Evolutionary conservation across 2,888 invertebrate genomes (phyloP).

Genomic region (Terebella lapidaria): DNA sequence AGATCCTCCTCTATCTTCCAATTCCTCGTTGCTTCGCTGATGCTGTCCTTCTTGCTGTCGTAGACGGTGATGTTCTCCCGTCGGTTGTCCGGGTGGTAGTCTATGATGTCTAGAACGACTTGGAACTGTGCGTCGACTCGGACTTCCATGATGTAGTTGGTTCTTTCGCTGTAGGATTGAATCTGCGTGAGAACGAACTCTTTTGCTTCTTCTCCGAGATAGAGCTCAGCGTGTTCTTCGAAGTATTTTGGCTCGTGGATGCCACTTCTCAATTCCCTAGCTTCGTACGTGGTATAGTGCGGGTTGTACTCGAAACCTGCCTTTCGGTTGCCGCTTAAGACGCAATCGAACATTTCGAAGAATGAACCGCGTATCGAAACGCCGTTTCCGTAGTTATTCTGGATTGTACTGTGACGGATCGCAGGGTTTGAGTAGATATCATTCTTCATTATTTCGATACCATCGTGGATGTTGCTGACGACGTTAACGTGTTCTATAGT

Average conservation of each 20-base stretch:
- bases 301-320: conserved; percentile 92
- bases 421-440: conserved; percentile 79
- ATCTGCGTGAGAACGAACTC: conserved; percentile 7
- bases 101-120: conserved; percentile 42
- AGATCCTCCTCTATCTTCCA: conserved; percentile 64
- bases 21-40: conserved; percentile 6
- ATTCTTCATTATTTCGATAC: conserved; percentile 87
- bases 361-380: conserved; percentile 78
- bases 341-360: conserved; percentile 43
- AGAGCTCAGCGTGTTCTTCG: background rate
- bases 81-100: conserved; percentile 42
- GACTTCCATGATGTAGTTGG: conserved; percentile 14
- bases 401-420: conserved; percentile 17
- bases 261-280: conserved; percentile 36
- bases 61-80: conserved; percentile 44
- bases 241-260: conserved; percentile 12
- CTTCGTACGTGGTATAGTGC: conserved; percentile 62
- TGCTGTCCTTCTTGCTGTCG: conserved; percentile 21
- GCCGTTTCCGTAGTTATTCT: conserved; percentile 61
- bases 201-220: background rate
- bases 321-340: conserved; percentile 72
- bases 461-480: conserved; percentile 53
- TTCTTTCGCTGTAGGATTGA: background rate
- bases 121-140: conserved; percentile 18
- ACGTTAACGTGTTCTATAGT: conserved; percentile 20